Evolutionary conservation across 2,888 invertebrate species (phyloP), one percentile per base, ranked within the genome.

Genomic region (Ryuthela nishihirai): DNA sequence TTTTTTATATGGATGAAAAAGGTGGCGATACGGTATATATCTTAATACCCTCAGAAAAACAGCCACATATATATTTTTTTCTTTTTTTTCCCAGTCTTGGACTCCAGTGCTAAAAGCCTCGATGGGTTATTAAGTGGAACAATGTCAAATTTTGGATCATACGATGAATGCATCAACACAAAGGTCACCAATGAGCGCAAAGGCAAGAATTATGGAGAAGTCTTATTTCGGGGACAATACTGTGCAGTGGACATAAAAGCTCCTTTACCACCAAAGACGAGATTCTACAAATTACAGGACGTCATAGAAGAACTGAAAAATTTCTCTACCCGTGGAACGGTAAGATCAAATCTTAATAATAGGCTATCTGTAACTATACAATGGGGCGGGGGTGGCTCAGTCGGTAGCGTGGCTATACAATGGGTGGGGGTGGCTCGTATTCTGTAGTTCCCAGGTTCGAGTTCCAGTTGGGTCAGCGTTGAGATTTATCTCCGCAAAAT

Each of bases 251-350:
- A 60, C 7, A 9, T 60, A 10, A 49, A 26, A n/a, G 54, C 60
- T 4, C 54, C 60, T 3, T 18, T 60, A 7, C 60, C 60, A 1
- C 54, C 54, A 0, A 53, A 53, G 10, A 21, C 36, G 9, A 35
- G 43, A 5, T 59, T 47, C 20, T 59, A 59, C 35, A 53, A 59
- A 26, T 25, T 59, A 23, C 32, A 53, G n/a, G 59, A 59, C n/a
- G 53, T 59, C 1, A n/a, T 59, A 6, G 43, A 46, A 5, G 59
- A 53, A 9, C n/a, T 59, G 38, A 59, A 53, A 23, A 59, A 59
- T 23, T 59, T 59, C 21, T 59, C 59, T 9, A 7, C 44, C 12
- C 43, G 59, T 6, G 43, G 35, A 7, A 40, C 47, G n/a, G 59
- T 59, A 39, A 53, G 53, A 29, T n/a, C n/a, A n/a, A n/a, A n/a